Evolutionary conservation across 2,888 invertebrate species (phyloP), one percentile per base, ranked within the genome.

Genomic region (Epinotia bilunana): DNA sequence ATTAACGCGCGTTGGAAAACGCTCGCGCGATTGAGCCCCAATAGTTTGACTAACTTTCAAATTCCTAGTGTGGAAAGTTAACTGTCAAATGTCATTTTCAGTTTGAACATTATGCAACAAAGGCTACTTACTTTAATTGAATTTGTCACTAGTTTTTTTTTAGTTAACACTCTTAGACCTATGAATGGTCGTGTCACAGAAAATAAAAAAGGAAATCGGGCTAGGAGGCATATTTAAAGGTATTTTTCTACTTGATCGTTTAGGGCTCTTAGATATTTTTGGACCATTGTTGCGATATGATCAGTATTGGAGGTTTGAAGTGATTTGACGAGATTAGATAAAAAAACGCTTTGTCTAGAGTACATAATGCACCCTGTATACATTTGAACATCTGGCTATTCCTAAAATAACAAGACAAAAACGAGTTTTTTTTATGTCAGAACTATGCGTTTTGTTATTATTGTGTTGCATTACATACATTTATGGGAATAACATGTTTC

Each of bases 231-330:
- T 90, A 88, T 86, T 89, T 86, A 87, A 91, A 69, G 88, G 90
- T 94, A 94, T 94, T 94, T 94, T 94, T 94, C 92, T 94, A 94
- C 92, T 91, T 87, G 91, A 90, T 92, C 91, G 90, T 92, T 90
- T 91, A 93, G 93, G 91, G 92, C 91, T 91, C 90, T 90, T 92
- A 92, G 92, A 93, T 94, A 94, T 93, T 94, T 94, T 93, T 94
- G 94, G 93, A 94, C 93, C 93, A 93, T 91, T 94, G 92, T 94
- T 93, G 91, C 89, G 91, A 90, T 89, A 88, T 88, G 89, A 91
- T 90, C 93, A 93, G 93, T 94, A 92, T 93, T 93, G 88, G 86
- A 86, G 83, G 80, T 88, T 82, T 82, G 84, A 84, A 83, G 83
- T 85, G 87, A 85, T 80, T 86, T 87, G 86, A 86, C 84, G 87